Evolutionary conservation across 2,797 vertebrate genomes (phyloP), one percentile per base, ranked within the genome.

Genomic region (Champsocephalus esox): DNA sequence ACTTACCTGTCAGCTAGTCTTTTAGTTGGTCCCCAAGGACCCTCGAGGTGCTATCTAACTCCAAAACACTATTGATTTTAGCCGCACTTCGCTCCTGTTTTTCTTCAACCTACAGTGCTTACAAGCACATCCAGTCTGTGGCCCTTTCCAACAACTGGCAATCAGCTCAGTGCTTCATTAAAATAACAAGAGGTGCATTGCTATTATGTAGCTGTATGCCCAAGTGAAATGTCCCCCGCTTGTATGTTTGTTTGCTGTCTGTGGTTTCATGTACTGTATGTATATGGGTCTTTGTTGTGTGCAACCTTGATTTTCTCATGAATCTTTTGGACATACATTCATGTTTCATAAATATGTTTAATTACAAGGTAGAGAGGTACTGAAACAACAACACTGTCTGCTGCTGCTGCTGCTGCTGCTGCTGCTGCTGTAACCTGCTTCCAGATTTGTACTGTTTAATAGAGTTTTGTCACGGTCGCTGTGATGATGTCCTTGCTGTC

Each of bases 1-100:
- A 80, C 71, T 83, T 77, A 86, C 89, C 88, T 90, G 87, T 90
- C 91, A 92, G 87, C 77, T 66, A 85, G 88, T 91, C 89, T 91
- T 85, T 92, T 87, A 90, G 76, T 66, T 62, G 56, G 43, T 91
- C 90, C 87, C 89, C 14, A 3, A 73, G 84, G 92, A 88, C 60
- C 51, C 82, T 75, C 41, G 12, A 67, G 74, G 77, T 84, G 81
- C 75, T 82, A 62, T 66, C 87, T 82, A 83, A 86, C 81, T 88
- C 87, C 75, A 85, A 83, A 88, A 85, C 81, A 80, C 67, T 84
- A 93, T 93, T 4, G 91, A 93, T 93, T 88, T 81, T 74, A 88
- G 77, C 72, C 85, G 87, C 77, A 79, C 78, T 79, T 86, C 74
- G 16, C 57, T 86, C 82, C 88, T 90, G 81, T 92, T 92, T 92